Base-by-base conservation (phyloP, 2,888 invertebrate species). In the Strigamia transsilvanica region DNA sequence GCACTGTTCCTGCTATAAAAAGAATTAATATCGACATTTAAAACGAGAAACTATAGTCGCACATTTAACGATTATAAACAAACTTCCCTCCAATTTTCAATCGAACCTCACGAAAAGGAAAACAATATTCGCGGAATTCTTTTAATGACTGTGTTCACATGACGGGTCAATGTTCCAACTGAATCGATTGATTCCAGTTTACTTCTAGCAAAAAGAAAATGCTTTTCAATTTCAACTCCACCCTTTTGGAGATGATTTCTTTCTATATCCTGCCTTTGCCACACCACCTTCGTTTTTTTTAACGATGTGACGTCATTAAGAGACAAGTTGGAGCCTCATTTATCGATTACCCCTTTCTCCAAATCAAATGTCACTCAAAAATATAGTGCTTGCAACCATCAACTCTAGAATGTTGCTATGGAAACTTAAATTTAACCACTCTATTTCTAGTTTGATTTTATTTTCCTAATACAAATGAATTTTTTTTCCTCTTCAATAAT, bases 151-250 rank as follows among this genome's bases (percentile, higher is more conserved):
- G 15, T 73, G 73, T 73, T 73, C 73, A 73, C 73, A 73, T 32
- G 23, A 32, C 73, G 73, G 73, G 73, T 73, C 73, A 73, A 73
- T 73, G 73, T 73, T 73, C 32, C 32, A 66, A 21, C 61, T 23
- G 18, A 73, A 56, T 73, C 73, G 73, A 73, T 73, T 73, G 73
- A 73, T 73, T 73, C 32, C 73, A 73, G 73, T 73, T 73, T 73
- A 73, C 73, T 27, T 23, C 15, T 18, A 18, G 21, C 4, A 56
- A 56, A 56, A 56, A 56, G n/a, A 18, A 56, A 56, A 46, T 38
- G 38, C 38, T 38, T 38, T 51, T 21, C 61, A 66, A 12, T 66
- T 32, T 27, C 5, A 32, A 73, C 73, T 73, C 73, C 73, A 73
- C 73, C 73, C 73, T 73, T 73, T 73, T 73, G n/a, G 66, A 23